Evolutionary conservation across 2,113 vertebrate genomes (phyloP).

Genomic region (Fulica atra): DNA sequence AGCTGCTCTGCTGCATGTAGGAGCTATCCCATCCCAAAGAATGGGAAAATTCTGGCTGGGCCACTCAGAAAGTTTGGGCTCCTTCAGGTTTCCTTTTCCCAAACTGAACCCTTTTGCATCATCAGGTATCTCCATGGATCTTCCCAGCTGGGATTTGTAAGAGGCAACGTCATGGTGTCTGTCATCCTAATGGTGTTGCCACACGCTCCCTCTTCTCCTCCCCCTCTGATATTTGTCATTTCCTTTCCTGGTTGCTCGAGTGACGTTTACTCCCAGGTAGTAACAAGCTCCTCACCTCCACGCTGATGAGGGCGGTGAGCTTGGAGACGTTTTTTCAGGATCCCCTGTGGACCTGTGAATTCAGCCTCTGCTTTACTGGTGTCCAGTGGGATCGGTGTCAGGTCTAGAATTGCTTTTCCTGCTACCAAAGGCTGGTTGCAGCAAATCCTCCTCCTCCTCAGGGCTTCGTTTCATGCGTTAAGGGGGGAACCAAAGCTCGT

Average conservation of each 20-base stretch:
- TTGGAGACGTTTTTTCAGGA: not conserved
- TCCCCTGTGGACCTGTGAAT: not conserved
- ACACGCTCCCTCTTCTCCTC: constrained; percentile 1
- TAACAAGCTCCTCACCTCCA: not conserved
- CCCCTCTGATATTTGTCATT: not conserved
- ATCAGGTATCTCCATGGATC: not conserved
- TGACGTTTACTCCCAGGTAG: not conserved
- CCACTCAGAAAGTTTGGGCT: not conserved
- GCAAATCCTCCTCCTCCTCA: not conserved
- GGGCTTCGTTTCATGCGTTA: not conserved
- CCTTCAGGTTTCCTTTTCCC: not conserved
- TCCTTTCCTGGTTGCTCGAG: not conserved
- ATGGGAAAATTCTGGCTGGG: not conserved
- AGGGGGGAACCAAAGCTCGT: not conserved
- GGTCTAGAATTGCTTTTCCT: not conserved
- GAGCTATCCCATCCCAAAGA: not conserved
- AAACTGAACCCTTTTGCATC: not conserved
- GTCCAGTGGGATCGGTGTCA: not conserved
- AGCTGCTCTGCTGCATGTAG: not conserved
- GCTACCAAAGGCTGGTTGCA: not conserved
- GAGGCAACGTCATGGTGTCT: not conserved
- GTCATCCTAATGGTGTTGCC: not conserved
- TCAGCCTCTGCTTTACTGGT: not conserved
- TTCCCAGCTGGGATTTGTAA: not conserved
- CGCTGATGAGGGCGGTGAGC: not conserved